Conservation (phyloP, 1,140 invertebrate genomes). For the Brachionus manjavacas region DNA sequence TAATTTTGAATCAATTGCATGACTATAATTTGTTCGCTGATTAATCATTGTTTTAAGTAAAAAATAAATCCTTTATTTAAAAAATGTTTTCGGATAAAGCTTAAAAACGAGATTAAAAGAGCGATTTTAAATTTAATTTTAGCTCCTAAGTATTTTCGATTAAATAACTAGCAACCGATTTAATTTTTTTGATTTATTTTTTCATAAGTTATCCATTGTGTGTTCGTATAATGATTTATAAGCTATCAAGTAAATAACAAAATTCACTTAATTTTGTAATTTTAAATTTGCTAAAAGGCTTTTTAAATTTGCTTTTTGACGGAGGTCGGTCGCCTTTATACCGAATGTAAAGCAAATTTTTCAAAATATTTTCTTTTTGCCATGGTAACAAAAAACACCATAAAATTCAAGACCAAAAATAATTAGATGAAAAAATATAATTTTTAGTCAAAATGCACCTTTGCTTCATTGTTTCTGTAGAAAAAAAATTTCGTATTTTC, state of each 20-base stretch:
- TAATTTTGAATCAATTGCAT: not conserved
- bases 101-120: not conserved
- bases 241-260: not conserved
- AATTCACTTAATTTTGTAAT: not conserved
- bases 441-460: conserved; percentile 10
- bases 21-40: not conserved
- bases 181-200: conserved; percentile 3
- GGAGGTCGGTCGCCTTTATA: not conserved
- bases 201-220: conserved; percentile 27
- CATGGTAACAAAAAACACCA: conserved; percentile 2
- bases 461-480: not conserved
- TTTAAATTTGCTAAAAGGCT: not conserved
- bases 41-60: not conserved
- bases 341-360: not conserved
- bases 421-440: conserved; percentile 34
- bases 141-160: not conserved
- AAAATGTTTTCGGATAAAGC: not conserved
- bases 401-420: not conserved
- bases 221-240: not conserved
- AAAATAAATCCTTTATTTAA: not conserved
- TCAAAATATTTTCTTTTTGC: conserved; percentile 19
- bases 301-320: not conserved
- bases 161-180: conserved; percentile 32
- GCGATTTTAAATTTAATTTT: not conserved
- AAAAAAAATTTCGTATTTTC: not conserved